A percentile compares a stretch with the other conserved stretches of the same genome.
These are phyloP conservation scores for Mionectes macconnelli DNA, from an alignment of 2,113 vertebrate species.

Conservation along the genomic window DNA sequence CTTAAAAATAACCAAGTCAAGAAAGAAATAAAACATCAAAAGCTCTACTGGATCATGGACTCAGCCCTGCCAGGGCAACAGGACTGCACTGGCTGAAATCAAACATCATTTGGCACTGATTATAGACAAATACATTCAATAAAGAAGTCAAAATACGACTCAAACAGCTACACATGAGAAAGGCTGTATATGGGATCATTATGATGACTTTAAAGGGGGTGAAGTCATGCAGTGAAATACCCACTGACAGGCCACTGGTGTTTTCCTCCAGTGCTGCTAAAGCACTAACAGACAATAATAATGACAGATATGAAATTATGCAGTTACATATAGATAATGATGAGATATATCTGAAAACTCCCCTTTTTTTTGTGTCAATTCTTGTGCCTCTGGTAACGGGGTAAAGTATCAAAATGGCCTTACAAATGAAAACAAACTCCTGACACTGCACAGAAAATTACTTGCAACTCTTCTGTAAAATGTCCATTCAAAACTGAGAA, in stretches of 20 bases:
- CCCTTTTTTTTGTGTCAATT: background rate
- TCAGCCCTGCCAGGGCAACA: background rate
- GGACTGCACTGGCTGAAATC: background rate
- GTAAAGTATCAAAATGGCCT: background rate
- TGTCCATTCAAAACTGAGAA: background rate
- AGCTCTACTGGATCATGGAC: background rate
- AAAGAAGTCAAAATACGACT: background rate
- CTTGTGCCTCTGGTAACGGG: background rate
- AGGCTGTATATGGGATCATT: background rate
- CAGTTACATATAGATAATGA: background rate
- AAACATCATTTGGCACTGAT: background rate
- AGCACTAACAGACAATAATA: background rate
- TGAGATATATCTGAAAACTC: background rate
- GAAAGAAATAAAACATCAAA: background rate
- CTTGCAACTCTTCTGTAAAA: background rate
- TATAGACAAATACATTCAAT: background rate
- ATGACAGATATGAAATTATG: no score
- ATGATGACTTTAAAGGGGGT: background rate
- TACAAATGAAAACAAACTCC: background rate
- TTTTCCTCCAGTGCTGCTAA: background rate
- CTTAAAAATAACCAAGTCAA: background rate
- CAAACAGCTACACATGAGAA: background rate
- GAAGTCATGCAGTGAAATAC: background rate
- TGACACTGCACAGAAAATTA: background rate
- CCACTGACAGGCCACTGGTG: background rate